These are phyloP conservation scores for Amphiduros pacificus DNA, from an alignment of 2,888 invertebrate species.

Conservation along the genomic window DNA sequence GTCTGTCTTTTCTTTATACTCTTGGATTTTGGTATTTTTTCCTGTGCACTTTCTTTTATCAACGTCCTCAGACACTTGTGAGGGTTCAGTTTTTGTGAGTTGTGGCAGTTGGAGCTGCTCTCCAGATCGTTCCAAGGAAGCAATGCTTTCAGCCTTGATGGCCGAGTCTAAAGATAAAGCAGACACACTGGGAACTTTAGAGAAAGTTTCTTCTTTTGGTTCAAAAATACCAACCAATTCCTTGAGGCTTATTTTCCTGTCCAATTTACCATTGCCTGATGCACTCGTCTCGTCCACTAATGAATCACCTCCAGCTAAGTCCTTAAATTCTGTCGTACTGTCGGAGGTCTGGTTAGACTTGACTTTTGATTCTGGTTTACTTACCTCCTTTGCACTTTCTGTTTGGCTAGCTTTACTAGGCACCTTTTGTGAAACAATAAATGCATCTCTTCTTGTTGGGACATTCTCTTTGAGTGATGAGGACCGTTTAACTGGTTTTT, in stretches of 20 bases:
- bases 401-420: not conserved
- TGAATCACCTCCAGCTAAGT: too few species aligned
- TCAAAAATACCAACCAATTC: slow-evolving; percentile 11
- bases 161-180: not conserved
- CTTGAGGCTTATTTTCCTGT: not conserved
- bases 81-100: not conserved
- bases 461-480: slow-evolving; percentile 2
- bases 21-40: too few species aligned
- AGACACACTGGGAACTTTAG: not conserved
- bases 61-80: not conserved
- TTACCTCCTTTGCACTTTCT: not conserved
- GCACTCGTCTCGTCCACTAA: not conserved
- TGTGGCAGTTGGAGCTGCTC: not conserved
- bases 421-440: not conserved
- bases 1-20: too few species aligned
- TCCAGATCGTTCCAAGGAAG: too few species aligned
- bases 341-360: too few species aligned
- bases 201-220: not conserved
- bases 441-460: not conserved
- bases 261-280: not conserved
- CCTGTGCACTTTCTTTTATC: too few species aligned
- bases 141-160: too few species aligned
- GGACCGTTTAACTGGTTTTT: not conserved
- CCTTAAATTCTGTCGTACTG: too few species aligned
- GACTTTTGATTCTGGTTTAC: too few species aligned